phyloP scores from a whole-genome alignment of 2,113 vertebrate genomes.

The Verasper variegatus region DNA sequence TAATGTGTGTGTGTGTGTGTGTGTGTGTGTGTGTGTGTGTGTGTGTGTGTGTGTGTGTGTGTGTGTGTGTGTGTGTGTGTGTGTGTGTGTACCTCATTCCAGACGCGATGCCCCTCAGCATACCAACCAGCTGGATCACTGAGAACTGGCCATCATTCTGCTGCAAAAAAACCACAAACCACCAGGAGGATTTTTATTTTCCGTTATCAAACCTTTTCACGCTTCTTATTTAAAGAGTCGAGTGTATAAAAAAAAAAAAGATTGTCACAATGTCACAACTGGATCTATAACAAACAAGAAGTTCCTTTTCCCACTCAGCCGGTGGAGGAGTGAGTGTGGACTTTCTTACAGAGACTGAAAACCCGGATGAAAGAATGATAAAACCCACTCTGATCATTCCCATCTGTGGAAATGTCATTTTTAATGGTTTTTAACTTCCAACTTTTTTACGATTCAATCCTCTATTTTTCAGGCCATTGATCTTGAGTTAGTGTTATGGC shows the following conservation, averaged over 20 bases:
- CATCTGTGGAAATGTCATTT: too few species aligned
- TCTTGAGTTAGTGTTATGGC: too few species aligned
- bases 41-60: slow-evolving; percentile 29
- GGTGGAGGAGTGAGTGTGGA: background rate
- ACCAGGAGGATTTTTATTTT: slow-evolving; percentile 42
- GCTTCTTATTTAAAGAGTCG: slow-evolving; percentile 5
- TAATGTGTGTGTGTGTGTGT: slow-evolving; percentile 29
- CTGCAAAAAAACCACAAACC: slow-evolving; percentile 77
- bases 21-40: slow-evolving; percentile 31
- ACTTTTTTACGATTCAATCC: too few species aligned
- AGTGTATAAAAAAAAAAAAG: background rate
- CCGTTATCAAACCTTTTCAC: slow-evolving; percentile 28
- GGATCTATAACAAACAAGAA: background rate
- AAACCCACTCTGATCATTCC: too few species aligned
- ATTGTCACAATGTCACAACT: background rate
- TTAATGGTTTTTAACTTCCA: too few species aligned
- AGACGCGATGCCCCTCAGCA: slow-evolving; percentile 94
- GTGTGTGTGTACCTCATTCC: slow-evolving; percentile 88
- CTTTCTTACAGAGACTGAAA: too few species aligned
- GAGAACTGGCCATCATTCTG: slow-evolving; percentile 98
- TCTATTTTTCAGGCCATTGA: too few species aligned
- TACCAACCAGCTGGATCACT: slow-evolving; percentile 96
- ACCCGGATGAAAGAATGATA: too few species aligned
- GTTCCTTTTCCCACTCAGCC: background rate
- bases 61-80: slow-evolving; percentile 28